phyloP scores from a whole-genome alignment of 2,797 vertebrate genomes.

The Petrocephalus schoutedeni region DNA sequence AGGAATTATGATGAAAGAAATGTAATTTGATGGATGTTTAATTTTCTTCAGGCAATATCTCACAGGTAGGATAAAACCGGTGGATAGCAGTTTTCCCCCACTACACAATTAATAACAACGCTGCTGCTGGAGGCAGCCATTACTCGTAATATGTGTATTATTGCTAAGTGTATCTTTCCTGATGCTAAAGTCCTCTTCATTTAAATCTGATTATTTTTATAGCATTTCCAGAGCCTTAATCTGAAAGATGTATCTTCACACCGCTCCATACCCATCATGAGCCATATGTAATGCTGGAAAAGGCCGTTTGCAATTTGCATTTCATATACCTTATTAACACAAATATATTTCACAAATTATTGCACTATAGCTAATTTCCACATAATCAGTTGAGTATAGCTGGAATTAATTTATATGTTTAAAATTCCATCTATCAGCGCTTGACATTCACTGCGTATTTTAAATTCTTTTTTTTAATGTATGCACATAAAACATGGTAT shows the following conservation, averaged over 20 bases:
- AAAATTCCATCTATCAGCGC: not conserved
- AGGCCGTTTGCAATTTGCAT: slow-evolving; percentile 39
- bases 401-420: slow-evolving; percentile 5
- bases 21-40: slow-evolving; percentile 79
- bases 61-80: slow-evolving; percentile 53
- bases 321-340: slow-evolving; percentile 1
- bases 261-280: slow-evolving; percentile 56
- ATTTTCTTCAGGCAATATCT: slow-evolving; percentile 68
- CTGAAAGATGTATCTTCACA: slow-evolving; percentile 46
- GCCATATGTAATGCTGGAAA: slow-evolving; percentile 54
- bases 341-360: slow-evolving; percentile 35
- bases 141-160: slow-evolving; percentile 93
- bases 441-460: not conserved
- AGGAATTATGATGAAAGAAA: slow-evolving; percentile 85
- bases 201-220: slow-evolving; percentile 79
- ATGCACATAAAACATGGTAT: slow-evolving; percentile 10
- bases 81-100: slow-evolving; percentile 66
- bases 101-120: slow-evolving; percentile 71
- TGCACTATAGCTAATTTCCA: slow-evolving; percentile 3
- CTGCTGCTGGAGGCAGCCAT: slow-evolving; percentile 79
- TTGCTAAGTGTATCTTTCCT: slow-evolving; percentile 89
- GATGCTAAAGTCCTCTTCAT: slow-evolving; percentile 91
- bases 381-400: not conserved
- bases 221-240: slow-evolving; percentile 66
- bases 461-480: not conserved